These are phyloP conservation scores for Crossocerus cetratus DNA, from an alignment of 2,888 invertebrate species.

Conservation along the genomic window DNA sequence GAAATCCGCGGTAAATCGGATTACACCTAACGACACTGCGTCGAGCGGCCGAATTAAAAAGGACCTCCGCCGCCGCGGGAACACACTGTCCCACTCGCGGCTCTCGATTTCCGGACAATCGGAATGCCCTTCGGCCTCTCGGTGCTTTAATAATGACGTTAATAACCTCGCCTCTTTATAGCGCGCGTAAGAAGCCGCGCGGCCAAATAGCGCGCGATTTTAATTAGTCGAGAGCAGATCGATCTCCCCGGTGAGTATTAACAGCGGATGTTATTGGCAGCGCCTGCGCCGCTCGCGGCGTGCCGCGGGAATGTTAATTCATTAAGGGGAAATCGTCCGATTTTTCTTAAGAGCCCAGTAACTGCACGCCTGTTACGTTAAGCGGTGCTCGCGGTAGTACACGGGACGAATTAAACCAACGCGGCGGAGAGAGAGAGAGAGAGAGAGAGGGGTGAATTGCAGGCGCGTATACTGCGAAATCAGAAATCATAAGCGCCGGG, in stretches of 20 bases:
- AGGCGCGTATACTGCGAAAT: neutral
- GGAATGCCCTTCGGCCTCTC: too few relatives aligned
- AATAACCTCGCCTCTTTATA: neutral
- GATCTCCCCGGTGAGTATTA: neutral
- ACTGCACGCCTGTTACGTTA: too few relatives aligned
- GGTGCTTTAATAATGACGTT: neutral
- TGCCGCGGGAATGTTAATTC: neutral
- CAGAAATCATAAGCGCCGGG: neutral
- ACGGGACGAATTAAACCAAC: too few relatives aligned
- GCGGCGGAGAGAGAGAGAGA: too few relatives aligned
- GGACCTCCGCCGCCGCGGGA: neutral
- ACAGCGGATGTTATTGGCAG: neutral
- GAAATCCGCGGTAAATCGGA: slow-evolving; percentile 48
- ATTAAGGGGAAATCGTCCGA: neutral
- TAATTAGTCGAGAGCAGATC: neutral
- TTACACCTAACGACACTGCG: slow-evolving; percentile 53
- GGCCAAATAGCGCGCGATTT: neutral
- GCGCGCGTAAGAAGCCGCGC: neutral
- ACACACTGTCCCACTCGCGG: neutral
- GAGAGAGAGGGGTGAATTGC: neutral
- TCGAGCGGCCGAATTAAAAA: slow-evolving; percentile 42
- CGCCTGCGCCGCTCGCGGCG: neutral
- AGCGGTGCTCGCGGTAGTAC: too few relatives aligned
- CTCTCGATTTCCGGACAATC: too few relatives aligned
- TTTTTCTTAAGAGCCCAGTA: neutral